Percentiles rank a stretch among this genome's conserved stretches.
Evolutionary conservation across 2,113 vertebrate genomes (phyloP).

Genomic region (Trichomycterus rosablanca): DNA sequence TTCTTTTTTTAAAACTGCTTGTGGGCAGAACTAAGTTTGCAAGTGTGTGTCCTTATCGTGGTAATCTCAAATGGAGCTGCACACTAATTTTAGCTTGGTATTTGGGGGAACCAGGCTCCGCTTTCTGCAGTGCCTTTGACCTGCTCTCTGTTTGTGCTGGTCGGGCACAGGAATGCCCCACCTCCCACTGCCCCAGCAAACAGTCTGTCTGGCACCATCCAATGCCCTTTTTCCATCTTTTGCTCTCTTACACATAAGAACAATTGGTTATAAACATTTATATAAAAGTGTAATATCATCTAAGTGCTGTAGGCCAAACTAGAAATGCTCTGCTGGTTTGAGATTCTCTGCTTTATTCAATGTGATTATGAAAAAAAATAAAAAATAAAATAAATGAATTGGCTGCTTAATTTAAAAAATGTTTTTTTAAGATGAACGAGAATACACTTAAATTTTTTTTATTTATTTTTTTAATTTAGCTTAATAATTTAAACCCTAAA

Average conservation of each 20-base stretch:
- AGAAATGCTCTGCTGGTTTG: neutral
- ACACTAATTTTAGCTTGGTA: conserved; percentile 60
- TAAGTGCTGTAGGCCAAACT: neutral
- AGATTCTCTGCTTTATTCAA: too few species aligned
- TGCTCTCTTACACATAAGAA: conserved; percentile 4
- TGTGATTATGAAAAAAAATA: too few species aligned
- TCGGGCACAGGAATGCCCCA: conserved; percentile 57
- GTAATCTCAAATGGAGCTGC: conserved; percentile 53
- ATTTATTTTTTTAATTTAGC: too few species aligned
- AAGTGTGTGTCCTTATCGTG: conserved; percentile 50
- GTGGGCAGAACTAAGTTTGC: conserved; percentile 27
- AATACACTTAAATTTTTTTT: too few species aligned
- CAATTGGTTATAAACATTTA: neutral
- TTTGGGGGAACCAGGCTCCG: conserved; percentile 43
- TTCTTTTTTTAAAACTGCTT: conserved; percentile 33
- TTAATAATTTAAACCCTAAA: too few species aligned
- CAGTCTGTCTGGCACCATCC: conserved; percentile 65
- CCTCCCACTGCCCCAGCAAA: conserved; percentile 57
- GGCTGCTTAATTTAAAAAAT: too few species aligned
- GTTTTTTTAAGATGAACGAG: too few species aligned
- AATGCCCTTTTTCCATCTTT: conserved; percentile 47
- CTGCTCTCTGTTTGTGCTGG: conserved; percentile 68
- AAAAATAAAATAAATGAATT: neutral
- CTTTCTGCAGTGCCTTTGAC: conserved; percentile 61
- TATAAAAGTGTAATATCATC: neutral